phyloP scores from a whole-genome alignment of 2,113 vertebrate genomes.

The Lophius piscatorius region DNA sequence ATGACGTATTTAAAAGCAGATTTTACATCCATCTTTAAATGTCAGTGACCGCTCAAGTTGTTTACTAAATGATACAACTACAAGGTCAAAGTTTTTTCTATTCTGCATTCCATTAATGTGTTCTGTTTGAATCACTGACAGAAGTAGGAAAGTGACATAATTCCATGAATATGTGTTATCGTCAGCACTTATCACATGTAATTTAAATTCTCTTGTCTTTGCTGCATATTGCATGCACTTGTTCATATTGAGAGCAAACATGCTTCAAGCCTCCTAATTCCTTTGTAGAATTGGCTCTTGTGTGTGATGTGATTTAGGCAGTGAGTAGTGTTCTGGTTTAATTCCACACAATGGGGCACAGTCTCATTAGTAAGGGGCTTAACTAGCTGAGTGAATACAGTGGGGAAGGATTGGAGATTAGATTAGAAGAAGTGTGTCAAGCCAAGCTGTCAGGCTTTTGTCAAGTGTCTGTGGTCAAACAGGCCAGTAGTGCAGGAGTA shows the following conservation, averaged over 20 bases:
- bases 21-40: no score
- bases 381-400: conserved; percentile 69
- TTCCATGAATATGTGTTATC: background rate
- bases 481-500: conserved; percentile 17
- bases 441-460: conserved; percentile 63
- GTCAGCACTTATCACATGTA: background rate
- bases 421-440: conserved; percentile 72
- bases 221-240: conserved; percentile 1
- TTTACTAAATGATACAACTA: no score
- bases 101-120: background rate
- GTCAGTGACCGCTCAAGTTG: no score
- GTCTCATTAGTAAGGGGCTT: conserved; percentile 68
- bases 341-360: conserved; percentile 60
- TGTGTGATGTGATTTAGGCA: conserved; percentile 48
- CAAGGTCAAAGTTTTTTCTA: background rate
- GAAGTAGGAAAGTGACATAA: background rate
- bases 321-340: conserved; percentile 58
- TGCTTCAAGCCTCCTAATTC: conserved; percentile 32
- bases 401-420: conserved; percentile 66
- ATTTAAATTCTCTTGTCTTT: background rate
- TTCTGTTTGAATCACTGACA: conserved; percentile 3
- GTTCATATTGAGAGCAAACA: conserved; percentile 16
- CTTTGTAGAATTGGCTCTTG: conserved; percentile 18
- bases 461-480: conserved; percentile 57
- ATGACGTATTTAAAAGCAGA: no score